Evolutionary conservation across 2,888 invertebrate genomes (phyloP).

Genomic region (Metacarcinus magister): DNA sequence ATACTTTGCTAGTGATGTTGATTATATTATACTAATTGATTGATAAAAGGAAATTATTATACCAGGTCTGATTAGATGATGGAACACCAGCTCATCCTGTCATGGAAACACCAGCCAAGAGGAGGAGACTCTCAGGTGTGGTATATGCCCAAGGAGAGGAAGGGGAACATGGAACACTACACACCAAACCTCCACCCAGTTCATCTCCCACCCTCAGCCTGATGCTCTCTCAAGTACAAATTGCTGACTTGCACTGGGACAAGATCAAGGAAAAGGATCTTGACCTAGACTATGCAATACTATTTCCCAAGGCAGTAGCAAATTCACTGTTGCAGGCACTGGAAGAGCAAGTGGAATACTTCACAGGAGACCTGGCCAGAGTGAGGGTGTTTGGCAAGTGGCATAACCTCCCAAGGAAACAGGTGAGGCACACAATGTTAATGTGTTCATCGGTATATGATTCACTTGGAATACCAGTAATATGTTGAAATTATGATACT

Average conservation of each 20-base stretch:
- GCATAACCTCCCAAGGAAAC: conserved; percentile 89
- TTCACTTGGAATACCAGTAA: background rate
- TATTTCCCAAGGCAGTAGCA: conserved; percentile 67
- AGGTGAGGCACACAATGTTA: conserved; percentile 84
- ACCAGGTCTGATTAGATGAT: background rate
- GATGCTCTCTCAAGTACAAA: conserved; percentile 18
- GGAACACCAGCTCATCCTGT: background rate
- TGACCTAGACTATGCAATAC: conserved; percentile 73
- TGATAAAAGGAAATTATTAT: background rate
- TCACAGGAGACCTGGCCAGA: conserved; percentile 88
- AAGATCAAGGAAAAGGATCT: conserved; percentile 73
- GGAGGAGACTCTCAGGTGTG: background rate
- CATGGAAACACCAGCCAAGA: background rate
- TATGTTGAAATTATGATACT: background rate
- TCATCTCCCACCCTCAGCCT: conserved; percentile 6
- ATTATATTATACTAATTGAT: background rate
- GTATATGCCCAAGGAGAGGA: background rate
- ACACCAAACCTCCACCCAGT: background rate
- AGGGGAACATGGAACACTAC: background rate
- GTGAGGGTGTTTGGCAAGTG: conserved; percentile 89
- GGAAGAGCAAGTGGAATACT: conserved; percentile 88
- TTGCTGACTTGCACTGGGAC: conserved; percentile 61
- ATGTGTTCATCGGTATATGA: background rate
- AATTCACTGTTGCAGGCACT: conserved; percentile 86
- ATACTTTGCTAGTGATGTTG: background rate